These are phyloP conservation scores for Agonopterix alstromeriana DNA, from an alignment of 2,888 invertebrate genomes.

Conservation along the genomic window DNA sequence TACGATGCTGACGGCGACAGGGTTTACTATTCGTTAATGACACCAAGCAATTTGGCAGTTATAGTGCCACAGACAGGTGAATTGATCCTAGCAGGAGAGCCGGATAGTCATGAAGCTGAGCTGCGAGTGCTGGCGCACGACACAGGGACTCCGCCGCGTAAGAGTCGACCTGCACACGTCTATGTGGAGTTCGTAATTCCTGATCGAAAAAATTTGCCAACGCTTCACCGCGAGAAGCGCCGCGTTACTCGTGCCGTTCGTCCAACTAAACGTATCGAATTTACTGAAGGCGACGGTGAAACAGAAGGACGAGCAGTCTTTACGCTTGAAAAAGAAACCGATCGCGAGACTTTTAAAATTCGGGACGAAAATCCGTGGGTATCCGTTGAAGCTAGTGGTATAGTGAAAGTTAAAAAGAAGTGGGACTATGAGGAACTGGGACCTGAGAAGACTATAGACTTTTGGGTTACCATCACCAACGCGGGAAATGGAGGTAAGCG, in stretches of 20 bases:
- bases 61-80: constrained; percentile 96
- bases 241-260: constrained; percentile 93
- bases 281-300: constrained; percentile 93
- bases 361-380: constrained; percentile 97
- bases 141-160: constrained; percentile 83
- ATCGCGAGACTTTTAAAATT: constrained; percentile 94
- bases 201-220: constrained; percentile 76
- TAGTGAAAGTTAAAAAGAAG: constrained; percentile 95
- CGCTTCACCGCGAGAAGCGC: constrained; percentile 83
- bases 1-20: constrained; percentile 94
- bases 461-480: constrained; percentile 96
- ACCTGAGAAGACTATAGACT: constrained; percentile 96
- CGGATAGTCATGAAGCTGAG: constrained; percentile 81
- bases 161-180: constrained; percentile 85
- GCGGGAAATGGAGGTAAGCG: constrained; percentile 90
- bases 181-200: constrained; percentile 83
- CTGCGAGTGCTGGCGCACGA: constrained; percentile 90
- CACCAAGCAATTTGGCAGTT: constrained; percentile 88
- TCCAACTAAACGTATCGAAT: constrained; percentile 95
- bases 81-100: constrained; percentile 88
- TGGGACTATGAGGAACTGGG: constrained; percentile 98
- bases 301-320: constrained; percentile 92
- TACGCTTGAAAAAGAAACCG: constrained; percentile 93
- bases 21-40: constrained; percentile 89
- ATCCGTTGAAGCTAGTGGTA: constrained; percentile 92